These are phyloP conservation scores for Oreortyx pictus DNA, from an alignment of 2,797 vertebrate genomes.

Conservation along the genomic window DNA sequence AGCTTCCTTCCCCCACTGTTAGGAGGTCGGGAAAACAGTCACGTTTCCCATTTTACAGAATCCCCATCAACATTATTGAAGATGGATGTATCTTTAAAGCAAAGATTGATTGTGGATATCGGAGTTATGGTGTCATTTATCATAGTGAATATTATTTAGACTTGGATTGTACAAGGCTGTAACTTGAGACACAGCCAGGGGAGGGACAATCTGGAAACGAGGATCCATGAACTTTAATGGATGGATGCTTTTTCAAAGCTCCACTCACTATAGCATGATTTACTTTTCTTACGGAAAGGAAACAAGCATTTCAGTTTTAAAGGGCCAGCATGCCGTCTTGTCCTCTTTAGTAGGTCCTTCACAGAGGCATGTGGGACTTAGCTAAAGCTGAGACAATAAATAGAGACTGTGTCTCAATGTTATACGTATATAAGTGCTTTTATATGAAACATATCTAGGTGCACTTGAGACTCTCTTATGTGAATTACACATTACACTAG, in stretches of 20 bases:
- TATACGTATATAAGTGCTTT: slow-evolving; percentile 19
- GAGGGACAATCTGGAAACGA: slow-evolving; percentile 86
- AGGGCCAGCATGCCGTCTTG: slow-evolving; percentile 72
- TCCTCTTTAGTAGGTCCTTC: slow-evolving; percentile 51
- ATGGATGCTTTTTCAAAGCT: slow-evolving; percentile 87
- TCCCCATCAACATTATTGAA: slow-evolving; percentile 98
- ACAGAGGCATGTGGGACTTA: not conserved
- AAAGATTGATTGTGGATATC: slow-evolving; percentile 99
- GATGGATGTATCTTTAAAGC: slow-evolving; percentile 99
- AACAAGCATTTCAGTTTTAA: slow-evolving; percentile 80
- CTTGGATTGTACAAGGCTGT: slow-evolving; percentile 95
- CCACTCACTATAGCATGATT: slow-evolving; percentile 83
- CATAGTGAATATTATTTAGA: slow-evolving; percentile 98
- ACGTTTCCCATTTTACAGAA: slow-evolving; percentile 88
- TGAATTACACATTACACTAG: not conserved
- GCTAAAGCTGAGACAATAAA: slow-evolving; percentile 60
- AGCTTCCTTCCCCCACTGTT: slow-evolving; percentile 82
- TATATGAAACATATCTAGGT: slow-evolving; percentile 38
- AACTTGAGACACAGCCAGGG: slow-evolving; percentile 89
- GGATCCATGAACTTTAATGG: slow-evolving; percentile 90
- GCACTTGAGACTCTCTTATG: not conserved
- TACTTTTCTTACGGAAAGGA: slow-evolving; percentile 80
- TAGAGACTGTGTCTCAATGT: slow-evolving; percentile 20
- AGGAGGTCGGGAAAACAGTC: slow-evolving; percentile 88
- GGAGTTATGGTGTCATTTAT: slow-evolving; percentile 97